Evolutionary conservation across 2,888 invertebrate genomes (phyloP).

Genomic region (Apeira syringaria): DNA sequence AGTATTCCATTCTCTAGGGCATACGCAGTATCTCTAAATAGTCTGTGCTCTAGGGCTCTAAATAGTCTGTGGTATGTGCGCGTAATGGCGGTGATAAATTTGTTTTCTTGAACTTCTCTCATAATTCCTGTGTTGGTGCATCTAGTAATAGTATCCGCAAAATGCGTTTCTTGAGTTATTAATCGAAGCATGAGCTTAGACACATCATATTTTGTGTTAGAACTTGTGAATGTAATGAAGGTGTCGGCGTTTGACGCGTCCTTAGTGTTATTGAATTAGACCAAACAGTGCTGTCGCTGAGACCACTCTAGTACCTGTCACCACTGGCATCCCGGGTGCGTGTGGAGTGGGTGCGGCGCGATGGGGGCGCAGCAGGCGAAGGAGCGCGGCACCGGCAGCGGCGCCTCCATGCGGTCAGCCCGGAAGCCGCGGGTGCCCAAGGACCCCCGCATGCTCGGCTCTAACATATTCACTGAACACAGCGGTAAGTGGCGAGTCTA

Average conservation of each 20-base stretch:
- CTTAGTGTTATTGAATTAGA: constrained; percentile 60
- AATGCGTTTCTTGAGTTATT: constrained; percentile 29
- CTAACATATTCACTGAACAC: constrained; percentile 97
- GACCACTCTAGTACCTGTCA: constrained; percentile 26
- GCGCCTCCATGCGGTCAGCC: constrained; percentile 88
- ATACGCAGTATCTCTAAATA: too few relatives aligned
- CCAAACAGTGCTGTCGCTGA: constrained; percentile 37
- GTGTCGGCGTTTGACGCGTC: constrained; percentile 48
- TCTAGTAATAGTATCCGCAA: constrained; percentile 34
- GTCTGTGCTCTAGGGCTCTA: too few relatives aligned
- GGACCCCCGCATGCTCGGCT: constrained; percentile 92
- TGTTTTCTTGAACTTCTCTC: constrained; percentile 51
- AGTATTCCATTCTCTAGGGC: too few relatives aligned
- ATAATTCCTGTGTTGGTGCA: constrained; percentile 50
- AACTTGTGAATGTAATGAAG: constrained; percentile 40
- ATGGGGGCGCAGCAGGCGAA: constrained; percentile 98
- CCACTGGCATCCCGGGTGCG: constrained; percentile 51
- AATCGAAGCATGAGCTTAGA: constrained; percentile 5
- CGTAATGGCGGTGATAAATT: constrained; percentile 75
- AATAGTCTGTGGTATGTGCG: too few relatives aligned
- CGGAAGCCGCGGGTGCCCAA: constrained; percentile 90
- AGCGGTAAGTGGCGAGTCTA: constrained; percentile 88
- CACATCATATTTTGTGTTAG: background rate
- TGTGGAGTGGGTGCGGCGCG: constrained; percentile 89
- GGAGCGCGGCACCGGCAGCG: constrained; percentile 91